Conservation (phyloP, 2,113 vertebrate species). For the Salvelinus alpinus region DNA sequence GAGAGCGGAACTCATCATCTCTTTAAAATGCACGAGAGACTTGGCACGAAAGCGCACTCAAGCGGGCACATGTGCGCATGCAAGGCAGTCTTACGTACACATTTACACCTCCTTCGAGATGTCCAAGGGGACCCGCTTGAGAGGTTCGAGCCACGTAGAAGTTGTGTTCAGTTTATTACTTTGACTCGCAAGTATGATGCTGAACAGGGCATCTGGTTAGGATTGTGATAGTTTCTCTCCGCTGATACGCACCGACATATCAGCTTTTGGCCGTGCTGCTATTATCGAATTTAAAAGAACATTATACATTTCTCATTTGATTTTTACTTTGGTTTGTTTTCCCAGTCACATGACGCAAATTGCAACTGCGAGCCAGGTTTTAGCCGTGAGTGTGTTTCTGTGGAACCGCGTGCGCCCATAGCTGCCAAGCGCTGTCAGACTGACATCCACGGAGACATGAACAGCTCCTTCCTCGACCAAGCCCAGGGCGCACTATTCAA, state of each 20-base stretch:
- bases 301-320: background rate
- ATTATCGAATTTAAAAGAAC: background rate
- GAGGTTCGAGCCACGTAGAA: constrained; percentile 3
- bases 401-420: constrained; percentile 27
- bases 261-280: background rate
- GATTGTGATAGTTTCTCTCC: background rate
- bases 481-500: constrained; percentile 81
- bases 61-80: constrained; percentile 47
- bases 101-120: constrained; percentile 25
- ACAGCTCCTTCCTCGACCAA: constrained; percentile 85
- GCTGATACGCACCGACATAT: constrained; percentile 35
- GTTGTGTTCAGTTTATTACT: constrained; percentile 38
- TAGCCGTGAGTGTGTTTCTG: constrained; percentile 23
- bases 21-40: constrained; percentile 67
- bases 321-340: constrained; percentile 9
- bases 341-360: constrained; percentile 64
- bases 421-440: constrained; percentile 5
- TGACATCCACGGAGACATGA: constrained; percentile 73
- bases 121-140: constrained; percentile 29
- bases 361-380: constrained; percentile 42
- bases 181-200: constrained; percentile 20
- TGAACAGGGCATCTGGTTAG: background rate
- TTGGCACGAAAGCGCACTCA: constrained; percentile 61
- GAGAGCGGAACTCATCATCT: constrained; percentile 64
- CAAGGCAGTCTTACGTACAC: constrained; percentile 33